Evolutionary conservation across 2,113 vertebrate species (phyloP).

Genomic region (Hiodon tergisus): DNA sequence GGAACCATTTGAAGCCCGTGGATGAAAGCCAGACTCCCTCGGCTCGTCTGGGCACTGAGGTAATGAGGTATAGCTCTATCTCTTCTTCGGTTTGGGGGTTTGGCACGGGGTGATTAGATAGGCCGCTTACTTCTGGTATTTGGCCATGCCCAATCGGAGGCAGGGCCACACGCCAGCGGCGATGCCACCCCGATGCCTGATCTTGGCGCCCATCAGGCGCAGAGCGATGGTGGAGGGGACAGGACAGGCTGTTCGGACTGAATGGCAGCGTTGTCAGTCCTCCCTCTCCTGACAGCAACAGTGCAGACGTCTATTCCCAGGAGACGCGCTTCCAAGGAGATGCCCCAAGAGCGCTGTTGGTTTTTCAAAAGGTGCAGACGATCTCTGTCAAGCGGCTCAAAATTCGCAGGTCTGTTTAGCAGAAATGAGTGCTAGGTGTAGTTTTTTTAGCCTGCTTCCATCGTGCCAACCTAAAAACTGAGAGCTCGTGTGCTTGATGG

Average conservation of each 20-base stretch:
- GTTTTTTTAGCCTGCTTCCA: too few relatives aligned
- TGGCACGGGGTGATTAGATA: not conserved
- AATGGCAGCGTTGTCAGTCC: not conserved
- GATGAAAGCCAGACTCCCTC: slow-evolving; percentile 34
- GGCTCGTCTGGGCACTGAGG: slow-evolving; percentile 1
- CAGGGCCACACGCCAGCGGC: not conserved
- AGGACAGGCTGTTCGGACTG: not conserved
- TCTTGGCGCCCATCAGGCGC: not conserved
- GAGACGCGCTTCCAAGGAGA: too few relatives aligned
- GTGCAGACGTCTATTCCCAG: too few relatives aligned
- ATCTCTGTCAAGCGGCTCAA: too few relatives aligned
- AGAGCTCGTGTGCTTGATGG: too few relatives aligned
- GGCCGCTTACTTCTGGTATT: not conserved
- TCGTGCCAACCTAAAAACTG: too few relatives aligned
- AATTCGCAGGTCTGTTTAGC: too few relatives aligned
- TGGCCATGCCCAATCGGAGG: too few relatives aligned
- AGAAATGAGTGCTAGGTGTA: too few relatives aligned
- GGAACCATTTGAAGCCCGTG: slow-evolving; percentile 33
- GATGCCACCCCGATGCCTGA: not conserved
- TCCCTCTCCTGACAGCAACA: not conserved
- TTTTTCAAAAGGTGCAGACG: too few relatives aligned
- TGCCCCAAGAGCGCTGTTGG: too few relatives aligned
- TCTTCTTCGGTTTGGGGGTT: not conserved
- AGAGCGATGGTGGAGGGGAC: not conserved
- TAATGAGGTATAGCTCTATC: not conserved